A percentile compares a stretch with the other conserved stretches of the same genome.
Conservation (phyloP, 2,113 vertebrate species). For the Phycodurus eques region DNA sequence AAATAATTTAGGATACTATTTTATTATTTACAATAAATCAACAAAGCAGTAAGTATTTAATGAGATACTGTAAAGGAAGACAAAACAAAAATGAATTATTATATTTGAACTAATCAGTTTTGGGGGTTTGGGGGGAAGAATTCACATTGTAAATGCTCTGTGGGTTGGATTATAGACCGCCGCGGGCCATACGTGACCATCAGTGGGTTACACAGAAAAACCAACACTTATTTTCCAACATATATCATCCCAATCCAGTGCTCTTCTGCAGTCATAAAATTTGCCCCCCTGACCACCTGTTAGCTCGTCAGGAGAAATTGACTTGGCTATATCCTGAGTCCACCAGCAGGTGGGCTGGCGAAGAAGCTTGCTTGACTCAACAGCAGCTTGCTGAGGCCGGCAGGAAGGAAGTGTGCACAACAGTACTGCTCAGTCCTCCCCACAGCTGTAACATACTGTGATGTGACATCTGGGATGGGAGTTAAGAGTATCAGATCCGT, state of each 20-base stretch:
- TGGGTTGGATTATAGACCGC: too few relatives aligned
- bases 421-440: constrained; percentile 9
- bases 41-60: too few relatives aligned
- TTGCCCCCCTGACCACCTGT: neutral
- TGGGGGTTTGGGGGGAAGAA: too few relatives aligned
- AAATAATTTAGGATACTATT: too few relatives aligned
- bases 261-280: too few relatives aligned
- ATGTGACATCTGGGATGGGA: constrained; percentile 28
- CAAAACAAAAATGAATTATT: too few relatives aligned
- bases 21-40: too few relatives aligned
- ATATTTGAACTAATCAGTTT: too few relatives aligned
- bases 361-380: constrained; percentile 36
- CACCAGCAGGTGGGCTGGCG: neutral
- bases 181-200: too few relatives aligned
- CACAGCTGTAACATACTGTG: constrained; percentile 17
- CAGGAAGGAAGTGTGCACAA: constrained; percentile 44
- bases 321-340: constrained; percentile 51
- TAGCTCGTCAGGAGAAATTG: constrained; percentile 35
- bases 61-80: too few relatives aligned
- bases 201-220: neutral
- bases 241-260: neutral
- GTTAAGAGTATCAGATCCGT: constrained; percentile 52
- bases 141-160: too few relatives aligned
- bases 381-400: constrained; percentile 40
- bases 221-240: neutral